Base-by-base conservation (phyloP, 2,888 invertebrate species). In the Galeruca laticollis region DNA sequence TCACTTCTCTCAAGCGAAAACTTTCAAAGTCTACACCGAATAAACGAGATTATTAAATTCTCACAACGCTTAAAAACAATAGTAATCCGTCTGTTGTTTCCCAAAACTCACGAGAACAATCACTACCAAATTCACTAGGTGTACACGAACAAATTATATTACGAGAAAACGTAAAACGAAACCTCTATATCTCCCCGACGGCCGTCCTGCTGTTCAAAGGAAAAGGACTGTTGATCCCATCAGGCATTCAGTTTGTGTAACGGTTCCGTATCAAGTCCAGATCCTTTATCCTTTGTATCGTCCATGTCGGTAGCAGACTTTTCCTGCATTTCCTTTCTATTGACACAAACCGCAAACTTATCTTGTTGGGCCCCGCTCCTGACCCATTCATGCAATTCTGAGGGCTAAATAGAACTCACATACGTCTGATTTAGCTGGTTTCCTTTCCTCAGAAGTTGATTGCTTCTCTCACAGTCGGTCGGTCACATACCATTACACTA, bases 221-320 rank as follows among this genome's bases (percentile, higher is more conserved):
- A 67, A 69, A 70, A 78, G 77, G 78, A 75, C 79, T 76, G 79
- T 75, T 79, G 80, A 82, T 82, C 82, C 79, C 80, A 82, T 82
- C 82, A 80, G 72, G 81, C 78, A 82, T 82, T 82, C 82, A 81
- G 80, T 60, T 73, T 77, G 80, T 81, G 82, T 82, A 78, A 79
- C 77, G 77, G 77, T 79, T 77, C 78, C 77, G 81, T 81, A 82
- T 80, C 81, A 80, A 78, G 80, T 77, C 78, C 75, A 77, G 73
- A 70, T 78, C 69, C 69, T 66, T 66, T 61, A 67, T 67, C 69
- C 80, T 82, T 80, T 82, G 81, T 81, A 81, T 77, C 77, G 74
- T 76, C 75, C 78, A 78, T 77, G 80, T 81, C 79, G 77, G 79
- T 77, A 75, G 75, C 79, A 80, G 78, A 76, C 78, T 78, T 80